Base-by-base conservation (phyloP, 2,888 invertebrate species). In the Portevinia maculata region DNA sequence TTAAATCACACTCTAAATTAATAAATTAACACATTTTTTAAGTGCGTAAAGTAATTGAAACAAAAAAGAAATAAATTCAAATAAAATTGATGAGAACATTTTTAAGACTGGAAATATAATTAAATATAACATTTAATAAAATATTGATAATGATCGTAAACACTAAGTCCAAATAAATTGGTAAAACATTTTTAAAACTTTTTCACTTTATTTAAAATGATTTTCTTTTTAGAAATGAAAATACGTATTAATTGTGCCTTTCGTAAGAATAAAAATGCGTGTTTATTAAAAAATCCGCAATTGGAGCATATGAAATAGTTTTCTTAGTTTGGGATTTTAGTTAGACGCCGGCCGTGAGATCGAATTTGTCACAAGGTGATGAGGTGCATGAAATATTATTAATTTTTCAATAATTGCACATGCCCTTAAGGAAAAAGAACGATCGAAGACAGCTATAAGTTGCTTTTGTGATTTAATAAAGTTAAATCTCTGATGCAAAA, bases 221-320 rank as follows among this genome's bases (percentile, higher is more conserved):
- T 32, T 21, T 53, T 37, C 44, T 15, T 17, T 39, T 4, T 24
- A 21, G 13, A 15, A 13, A 21, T 71, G 15, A 5, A 34, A 57
- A 73, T 59, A 53, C 84, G 84, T 84, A 79, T 79, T 74, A 41
- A 79, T 74, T 84, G 84, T 84, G 84, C 84, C 84, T 84, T 84
- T 79, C 79, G 79, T 74, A 69, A 74, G 57, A 84, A 69, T 79
- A 69, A 69, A 79, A 84, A 79, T 84, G 59, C 74, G 79, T 79
- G 50, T 50, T 48, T 28, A 24, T 17, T 55, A 48, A 9, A 17
- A 15, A 1, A 57, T 24, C 21, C 37, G 28, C 24, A n/a, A 24
- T 2, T 24, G 2, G 24, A 24, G 24, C 2, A 3, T 24, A 3
- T 24, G 24, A 5, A n/a, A n/a, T n/a, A n/a, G n/a, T n/a, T n/a